Conservation (phyloP, 1,140 invertebrate species). For the Drosophila ambigua region DNA sequence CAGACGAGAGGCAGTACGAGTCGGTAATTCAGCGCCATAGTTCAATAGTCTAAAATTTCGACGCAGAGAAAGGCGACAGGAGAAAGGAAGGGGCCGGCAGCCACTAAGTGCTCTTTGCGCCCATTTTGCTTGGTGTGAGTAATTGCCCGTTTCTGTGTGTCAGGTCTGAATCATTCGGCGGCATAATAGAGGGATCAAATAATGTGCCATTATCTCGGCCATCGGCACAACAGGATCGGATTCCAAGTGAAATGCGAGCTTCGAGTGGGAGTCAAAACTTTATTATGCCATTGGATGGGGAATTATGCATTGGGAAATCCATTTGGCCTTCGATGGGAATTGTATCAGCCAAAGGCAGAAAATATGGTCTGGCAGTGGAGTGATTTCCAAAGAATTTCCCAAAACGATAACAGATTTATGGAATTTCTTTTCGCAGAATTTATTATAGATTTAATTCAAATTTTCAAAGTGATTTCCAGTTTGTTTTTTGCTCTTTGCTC, state of each 20-base stretch:
- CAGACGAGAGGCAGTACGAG: constrained; percentile 1
- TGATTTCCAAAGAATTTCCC: neutral
- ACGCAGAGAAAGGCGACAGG: constrained; percentile 17
- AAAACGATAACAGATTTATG: constrained; percentile 22
- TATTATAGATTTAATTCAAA: neutral
- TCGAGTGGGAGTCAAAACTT: no score
- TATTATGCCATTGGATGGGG: constrained; percentile 7
- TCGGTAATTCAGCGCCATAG: constrained; percentile 54
- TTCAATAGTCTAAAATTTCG: constrained; percentile 80
- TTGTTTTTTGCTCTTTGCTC: constrained; percentile 11
- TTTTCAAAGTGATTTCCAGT: constrained; percentile 6
- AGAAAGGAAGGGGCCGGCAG: constrained; percentile 18
- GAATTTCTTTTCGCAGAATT: neutral
- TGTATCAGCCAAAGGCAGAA: neutral
- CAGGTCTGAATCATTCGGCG: constrained; percentile 35
- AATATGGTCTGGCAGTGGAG: no score
- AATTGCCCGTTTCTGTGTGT: constrained; percentile 44
- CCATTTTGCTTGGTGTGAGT: constrained; percentile 58
- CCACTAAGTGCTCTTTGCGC: constrained; percentile 62
- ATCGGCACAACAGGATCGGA: neutral
- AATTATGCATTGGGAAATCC: constrained; percentile 27
- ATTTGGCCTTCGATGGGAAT: constrained; percentile 11
- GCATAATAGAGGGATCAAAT: constrained; percentile 40
- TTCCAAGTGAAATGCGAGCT: constrained; percentile 20
- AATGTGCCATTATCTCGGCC: constrained; percentile 24